Base-by-base conservation (phyloP, 2,888 invertebrate species). In the Scaptodrosophila latifasciaeformis region DNA sequence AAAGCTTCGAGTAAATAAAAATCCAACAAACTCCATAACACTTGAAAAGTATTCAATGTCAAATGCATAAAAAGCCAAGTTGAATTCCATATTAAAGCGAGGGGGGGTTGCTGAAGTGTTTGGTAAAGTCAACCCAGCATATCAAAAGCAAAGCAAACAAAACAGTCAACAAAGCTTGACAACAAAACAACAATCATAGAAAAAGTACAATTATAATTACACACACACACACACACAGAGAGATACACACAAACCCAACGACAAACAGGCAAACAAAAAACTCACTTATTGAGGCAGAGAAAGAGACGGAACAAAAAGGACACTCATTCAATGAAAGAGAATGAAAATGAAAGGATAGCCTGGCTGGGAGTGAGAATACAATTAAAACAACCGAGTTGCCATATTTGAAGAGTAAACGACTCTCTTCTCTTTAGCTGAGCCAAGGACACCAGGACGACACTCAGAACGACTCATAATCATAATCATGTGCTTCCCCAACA, bases 371-470 rank as follows among this genome's bases (percentile, higher is more conserved):
- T 2, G 31, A 40, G 57, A 45, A 58, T 51, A 72, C 78, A 72
- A 72, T 72, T 72, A 72, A 72, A 67, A 64, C 61, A 72, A 72
- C 80, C 54, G 75, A 72, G 72, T 72, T 72, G 78, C 72, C 75
- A 72, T 77, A 77, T 72, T 72, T 72, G 80, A 77, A 76, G 74
- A 69, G 77, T 79, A 58, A 54, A 62, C 48, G 24, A 24, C 24
- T 24, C 24, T 24, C 24, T 3, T n/a, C n/a, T n/a, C n/a, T n/a
- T n/a, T n/a, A n/a, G n/a, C n/a, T n/a, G n/a, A n/a, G n/a, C 7
- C 24, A 24, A 7, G 24, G 24, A 66, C n/a, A n/a, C n/a, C n/a
- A 34, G 34, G n/a, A 42, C 34, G 31, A 37, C 24, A 21, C 49
- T 47, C 49, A 45, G 43, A 19, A 55, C 61, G 49, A 64, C 65